Evolutionary conservation across 2,888 invertebrate species (phyloP), one percentile per base, ranked within the genome.

Genomic region (Coelopa pilipes): DNA sequence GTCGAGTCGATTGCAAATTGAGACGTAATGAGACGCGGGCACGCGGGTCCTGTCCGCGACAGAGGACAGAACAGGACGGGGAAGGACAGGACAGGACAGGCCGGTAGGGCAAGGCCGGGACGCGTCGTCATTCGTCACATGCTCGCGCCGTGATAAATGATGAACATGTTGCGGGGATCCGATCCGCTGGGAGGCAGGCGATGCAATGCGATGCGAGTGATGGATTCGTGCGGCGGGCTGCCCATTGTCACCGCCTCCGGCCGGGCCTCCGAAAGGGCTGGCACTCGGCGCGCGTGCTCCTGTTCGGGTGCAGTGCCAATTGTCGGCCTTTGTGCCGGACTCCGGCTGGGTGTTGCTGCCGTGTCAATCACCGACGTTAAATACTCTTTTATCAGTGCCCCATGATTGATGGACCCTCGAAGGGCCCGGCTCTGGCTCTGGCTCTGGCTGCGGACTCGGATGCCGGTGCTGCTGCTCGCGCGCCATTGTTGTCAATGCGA

Each of bases 91-190:
- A 4, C 34, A 34, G 34, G 34, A 34, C 34, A 34, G n/a, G n/a
- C n/a, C n/a, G n/a, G 65, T 9, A 65, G 10, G 17, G 50, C 19
- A 47, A 69, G 17, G 34, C 7, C 34, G 7, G 34, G 34, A 34
- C 34, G 7, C 7, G 34, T 34, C 45, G 10, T 21, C 34, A n/a
- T 65, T 47, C 13, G 59, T 57, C 59, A 70, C 70, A 70, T 50
- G 49, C 50, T 17, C 24, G 24, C 4, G 69, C 15, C 9, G 50
- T 73, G 68, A 73, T 73, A 68, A 73, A 68, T 73, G 73, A 73
- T 72, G 67, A 49, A 17, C 50, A 60, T n/a, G 45, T 15, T 53
- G 63, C 34, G 4, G 34, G 4, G 34, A n/a, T n/a, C n/a, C n/a
- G n/a, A n/a, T n/a, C n/a, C n/a, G n/a, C n/a, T n/a, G n/a, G n/a